phyloP scores from a whole-genome alignment of 2,797 vertebrate species.

The Gymnothorax reevesii region DNA sequence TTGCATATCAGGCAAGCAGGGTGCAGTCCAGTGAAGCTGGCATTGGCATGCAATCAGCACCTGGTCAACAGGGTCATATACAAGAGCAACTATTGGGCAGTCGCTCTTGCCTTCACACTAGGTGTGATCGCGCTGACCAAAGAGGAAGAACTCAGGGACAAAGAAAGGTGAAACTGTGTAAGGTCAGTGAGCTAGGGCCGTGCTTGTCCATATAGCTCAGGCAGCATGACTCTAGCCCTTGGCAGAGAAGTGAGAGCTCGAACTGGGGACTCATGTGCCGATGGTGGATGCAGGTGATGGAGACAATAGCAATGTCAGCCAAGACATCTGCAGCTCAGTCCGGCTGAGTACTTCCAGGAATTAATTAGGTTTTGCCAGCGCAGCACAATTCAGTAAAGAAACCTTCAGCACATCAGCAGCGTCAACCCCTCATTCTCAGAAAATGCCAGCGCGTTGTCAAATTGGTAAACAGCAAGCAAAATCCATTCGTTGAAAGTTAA shows the following conservation, averaged over 20 bases:
- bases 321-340: constrained; percentile 11
- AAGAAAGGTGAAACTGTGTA: background rate
- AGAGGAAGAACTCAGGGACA: background rate
- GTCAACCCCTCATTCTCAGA: background rate
- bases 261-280: background rate
- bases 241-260: background rate
- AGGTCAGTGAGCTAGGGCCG: background rate
- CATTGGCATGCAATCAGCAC: background rate
- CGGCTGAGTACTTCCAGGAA: constrained; percentile 4
- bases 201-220: background rate
- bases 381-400: constrained; percentile 8
- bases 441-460: background rate
- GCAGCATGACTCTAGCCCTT: background rate
- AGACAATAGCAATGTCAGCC: constrained; percentile 20
- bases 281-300: constrained; percentile 1
- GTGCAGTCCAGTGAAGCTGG: background rate
- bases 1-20: background rate
- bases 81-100: background rate
- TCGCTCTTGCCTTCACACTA: background rate
- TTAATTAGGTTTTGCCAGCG: constrained; percentile 9
- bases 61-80: background rate
- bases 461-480: background rate
- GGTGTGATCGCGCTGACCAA: background rate
- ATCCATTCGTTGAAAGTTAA: background rate
- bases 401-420: background rate